phyloP scores from a whole-genome alignment of 2,888 invertebrate genomes.

The Agrochola lychnidis region DNA sequence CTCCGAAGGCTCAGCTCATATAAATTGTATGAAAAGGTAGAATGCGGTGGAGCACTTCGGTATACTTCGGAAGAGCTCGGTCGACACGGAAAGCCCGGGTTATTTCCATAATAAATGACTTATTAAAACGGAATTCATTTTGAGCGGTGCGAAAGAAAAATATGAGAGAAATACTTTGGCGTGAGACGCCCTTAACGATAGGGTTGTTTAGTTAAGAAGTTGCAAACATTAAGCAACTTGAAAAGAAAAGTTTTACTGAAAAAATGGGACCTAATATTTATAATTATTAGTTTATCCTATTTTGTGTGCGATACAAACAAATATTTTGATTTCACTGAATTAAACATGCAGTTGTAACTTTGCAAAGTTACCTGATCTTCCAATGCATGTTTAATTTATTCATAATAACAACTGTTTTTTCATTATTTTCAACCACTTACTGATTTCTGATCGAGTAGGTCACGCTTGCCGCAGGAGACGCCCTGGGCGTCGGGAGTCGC shows the following conservation, averaged over 20 bases:
- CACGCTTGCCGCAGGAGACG: too few species aligned
- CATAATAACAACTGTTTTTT: not conserved
- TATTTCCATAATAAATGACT: constrained; percentile 64
- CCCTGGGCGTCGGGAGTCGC: too few species aligned
- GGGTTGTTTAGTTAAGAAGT: constrained; percentile 33
- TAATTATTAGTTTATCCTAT: not conserved
- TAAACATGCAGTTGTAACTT: not conserved
- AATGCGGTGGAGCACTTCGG: constrained; percentile 45
- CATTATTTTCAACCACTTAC: not conserved
- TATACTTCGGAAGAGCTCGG: constrained; percentile 31
- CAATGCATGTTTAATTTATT: not conserved
- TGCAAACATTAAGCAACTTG: constrained; percentile 1
- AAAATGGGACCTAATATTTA: not conserved
- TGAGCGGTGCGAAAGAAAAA: constrained; percentile 60
- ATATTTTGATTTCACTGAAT: not conserved
- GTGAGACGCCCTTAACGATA: constrained; percentile 25
- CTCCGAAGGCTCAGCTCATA: constrained; percentile 48
- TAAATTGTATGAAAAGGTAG: constrained; percentile 51
- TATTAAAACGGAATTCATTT: constrained; percentile 62
- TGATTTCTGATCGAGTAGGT: not conserved
- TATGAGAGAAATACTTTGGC: constrained; percentile 48
- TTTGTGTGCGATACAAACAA: not conserved
- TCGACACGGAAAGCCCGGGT: constrained; percentile 38
- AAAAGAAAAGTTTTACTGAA: not conserved
- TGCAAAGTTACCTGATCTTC: not conserved